These are phyloP conservation scores for Exaiptasia diaphana DNA, from an alignment of 64 coral and sea anemone genomes.

Conservation along the genomic window DNA sequence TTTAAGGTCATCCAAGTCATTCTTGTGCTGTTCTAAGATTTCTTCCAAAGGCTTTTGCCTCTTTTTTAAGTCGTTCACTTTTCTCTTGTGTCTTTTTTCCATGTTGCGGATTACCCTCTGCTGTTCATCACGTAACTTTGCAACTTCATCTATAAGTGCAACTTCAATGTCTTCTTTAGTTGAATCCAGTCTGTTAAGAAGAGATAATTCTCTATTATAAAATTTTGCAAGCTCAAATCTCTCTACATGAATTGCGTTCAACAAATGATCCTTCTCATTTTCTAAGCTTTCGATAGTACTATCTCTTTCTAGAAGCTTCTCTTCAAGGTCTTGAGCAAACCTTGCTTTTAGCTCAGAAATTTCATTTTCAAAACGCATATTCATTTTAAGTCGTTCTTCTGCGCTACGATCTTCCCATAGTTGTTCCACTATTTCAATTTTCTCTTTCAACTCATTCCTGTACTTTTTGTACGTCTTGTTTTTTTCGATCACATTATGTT, in stretches of 20 bases:
- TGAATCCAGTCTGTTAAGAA: conserved; percentile 51
- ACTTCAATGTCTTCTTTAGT: conserved; percentile 68
- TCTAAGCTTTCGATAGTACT: conserved; percentile 43
- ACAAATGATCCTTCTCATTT: conserved; percentile 43
- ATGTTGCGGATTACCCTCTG: conserved; percentile 28
- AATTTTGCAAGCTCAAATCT: conserved; percentile 69
- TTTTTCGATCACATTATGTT: conserved; percentile 27
- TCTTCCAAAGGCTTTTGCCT: conserved; percentile 36
- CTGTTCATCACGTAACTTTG: conserved; percentile 44
- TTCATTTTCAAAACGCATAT: conserved; percentile 8
- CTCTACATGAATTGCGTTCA: conserved; percentile 38
- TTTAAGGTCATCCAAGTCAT: conserved; percentile 60
- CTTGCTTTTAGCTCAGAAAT: conserved; percentile 24
- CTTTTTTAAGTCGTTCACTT: conserved; percentile 43
- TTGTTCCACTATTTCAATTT: conserved; percentile 51
- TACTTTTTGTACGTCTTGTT: conserved; percentile 14
- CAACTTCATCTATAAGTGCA: conserved; percentile 63
- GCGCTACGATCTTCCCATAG: conserved; percentile 34
- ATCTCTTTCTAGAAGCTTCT: conserved; percentile 40
- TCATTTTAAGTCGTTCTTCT: neutral
- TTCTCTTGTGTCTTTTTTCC: conserved; percentile 48
- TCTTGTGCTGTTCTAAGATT: conserved; percentile 34
- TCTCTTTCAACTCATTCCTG: conserved; percentile 41
- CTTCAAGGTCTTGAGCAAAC: neutral
- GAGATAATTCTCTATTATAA: conserved; percentile 69